Conservation (phyloP, 2,113 vertebrate species). For the Brevimyrus niger region DNA sequence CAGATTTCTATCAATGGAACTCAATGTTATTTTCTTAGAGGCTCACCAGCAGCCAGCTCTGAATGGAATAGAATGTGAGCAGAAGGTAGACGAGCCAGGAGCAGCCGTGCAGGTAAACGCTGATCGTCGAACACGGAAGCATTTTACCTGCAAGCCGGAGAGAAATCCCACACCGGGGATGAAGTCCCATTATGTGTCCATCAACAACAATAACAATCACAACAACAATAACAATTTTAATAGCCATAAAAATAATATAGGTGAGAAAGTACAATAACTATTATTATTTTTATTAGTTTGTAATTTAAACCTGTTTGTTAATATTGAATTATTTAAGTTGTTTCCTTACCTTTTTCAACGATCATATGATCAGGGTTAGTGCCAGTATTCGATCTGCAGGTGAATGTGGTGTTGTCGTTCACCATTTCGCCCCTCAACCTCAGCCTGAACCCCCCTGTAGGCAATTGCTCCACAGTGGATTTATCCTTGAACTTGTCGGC, state of each 20-base stretch:
- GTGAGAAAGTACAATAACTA: neutral
- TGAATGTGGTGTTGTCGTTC: constrained; percentile 61
- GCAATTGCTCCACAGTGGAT: constrained; percentile 45
- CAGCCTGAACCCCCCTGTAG: constrained; percentile 50
- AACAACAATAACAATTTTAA: neutral
- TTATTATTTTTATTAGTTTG: neutral
- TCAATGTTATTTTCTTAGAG: constrained; percentile 10
- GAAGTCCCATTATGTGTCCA: neutral
- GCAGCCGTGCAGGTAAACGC: constrained; percentile 47
- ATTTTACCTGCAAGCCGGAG: constrained; percentile 47
- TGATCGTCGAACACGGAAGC: constrained; percentile 53
- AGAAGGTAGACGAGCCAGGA: constrained; percentile 43
- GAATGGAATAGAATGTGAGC: constrained; percentile 34
- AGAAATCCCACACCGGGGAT: neutral
- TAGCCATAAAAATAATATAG: neutral
- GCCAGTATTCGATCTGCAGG: constrained; percentile 50
- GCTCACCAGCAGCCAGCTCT: constrained; percentile 16
- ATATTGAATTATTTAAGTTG: neutral
- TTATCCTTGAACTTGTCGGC: constrained; percentile 43
- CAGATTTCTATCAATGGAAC: neutral
- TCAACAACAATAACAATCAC: neutral
- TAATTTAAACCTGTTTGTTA: neutral
- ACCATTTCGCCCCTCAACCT: constrained; percentile 37
- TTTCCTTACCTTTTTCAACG: constrained; percentile 45
- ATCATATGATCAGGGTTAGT: constrained; percentile 23